Percentiles rank a stretch among this genome's conserved stretches.
Conservation (phyloP, 2,797 vertebrate genomes). For the Rhadinocentrus ornatus region DNA sequence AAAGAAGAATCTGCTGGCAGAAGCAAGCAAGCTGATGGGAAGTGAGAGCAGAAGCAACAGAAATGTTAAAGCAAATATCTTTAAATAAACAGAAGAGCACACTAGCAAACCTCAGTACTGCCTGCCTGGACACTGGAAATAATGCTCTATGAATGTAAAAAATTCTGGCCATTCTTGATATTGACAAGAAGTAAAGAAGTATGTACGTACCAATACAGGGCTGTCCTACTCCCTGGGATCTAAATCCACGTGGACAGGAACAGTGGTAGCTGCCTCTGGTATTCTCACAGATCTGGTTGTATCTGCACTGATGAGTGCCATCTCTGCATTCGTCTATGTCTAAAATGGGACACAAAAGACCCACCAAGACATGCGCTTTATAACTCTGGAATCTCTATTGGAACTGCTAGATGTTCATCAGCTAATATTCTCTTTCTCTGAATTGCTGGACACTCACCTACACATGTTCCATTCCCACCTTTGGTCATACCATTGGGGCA, state of each 20-base stretch:
- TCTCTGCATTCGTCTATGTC: conserved; percentile 95
- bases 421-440: background rate
- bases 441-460: conserved; percentile 83
- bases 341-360: conserved; percentile 57
- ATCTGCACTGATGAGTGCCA: conserved; percentile 92
- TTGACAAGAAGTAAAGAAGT: background rate
- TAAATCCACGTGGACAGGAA: conserved; percentile 90
- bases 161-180: background rate
- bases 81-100: background rate
- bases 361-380: background rate
- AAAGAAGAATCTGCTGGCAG: conserved; percentile 30
- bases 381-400: background rate
- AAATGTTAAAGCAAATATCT: background rate
- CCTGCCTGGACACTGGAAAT: background rate
- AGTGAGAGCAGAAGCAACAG: conserved; percentile 12
- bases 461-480: conserved; percentile 90
- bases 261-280: conserved; percentile 93
- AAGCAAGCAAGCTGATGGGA: conserved; percentile 48
- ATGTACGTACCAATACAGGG: conserved; percentile 90
- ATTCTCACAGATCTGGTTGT: conserved; percentile 97
- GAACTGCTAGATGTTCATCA: background rate
- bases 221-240: conserved; percentile 88
- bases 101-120: background rate
- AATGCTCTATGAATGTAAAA: background rate
- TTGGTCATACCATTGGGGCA: conserved; percentile 95